Evolutionary conservation across 1,140 invertebrate genomes (phyloP), one percentile per base, ranked within the genome.

Genomic region (Neelides sp.): DNA sequence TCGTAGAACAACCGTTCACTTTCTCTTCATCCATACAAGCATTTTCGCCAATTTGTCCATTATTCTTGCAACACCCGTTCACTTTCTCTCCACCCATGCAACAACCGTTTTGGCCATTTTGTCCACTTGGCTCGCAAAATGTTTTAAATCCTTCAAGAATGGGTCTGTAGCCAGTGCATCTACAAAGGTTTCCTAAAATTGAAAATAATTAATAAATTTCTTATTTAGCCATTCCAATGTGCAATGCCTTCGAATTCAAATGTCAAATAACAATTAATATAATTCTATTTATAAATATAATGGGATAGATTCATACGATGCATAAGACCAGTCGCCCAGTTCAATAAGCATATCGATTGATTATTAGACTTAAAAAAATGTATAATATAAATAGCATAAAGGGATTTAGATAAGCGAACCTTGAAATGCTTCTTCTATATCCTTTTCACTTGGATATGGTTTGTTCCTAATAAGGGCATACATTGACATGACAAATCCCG

Each of bases 391-490:
- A n/a, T n/a, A n/a, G n/a, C n/a, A n/a, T n/a, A n/a, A n/a, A n/a
- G n/a, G n/a, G n/a, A n/a, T n/a, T n/a, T n/a, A n/a, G n/a, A n/a
- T n/a, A n/a, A n/a, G n/a, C n/a, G n/a, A 19, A 50, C 44, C 76
- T 74, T 91, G 86, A 63, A 92, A 82, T 1, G 84, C 78, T n/a
- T 80, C 73, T 71, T 90, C 85, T 61, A 92, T 66, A 55, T 91
- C 78, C 15, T 78, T 68, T 72, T 78, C 79, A 8, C 63, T 59
- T 1, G 71, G 71, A 32, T 68, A 71, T 0, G 80, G 79, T 23
- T 58, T 58, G 51, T 75, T 66, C 39, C 56, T 27, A 8, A 58
- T 34, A 1, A 58, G 39, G 7, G 51, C 35, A 49, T 69, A 68
- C 55, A 67, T 68, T 1, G 66, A 63, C 66, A 69, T 69, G 13